Base-by-base conservation (phyloP, 1,140 invertebrate genomes). In the Druon quercuslanigerum region DNA sequence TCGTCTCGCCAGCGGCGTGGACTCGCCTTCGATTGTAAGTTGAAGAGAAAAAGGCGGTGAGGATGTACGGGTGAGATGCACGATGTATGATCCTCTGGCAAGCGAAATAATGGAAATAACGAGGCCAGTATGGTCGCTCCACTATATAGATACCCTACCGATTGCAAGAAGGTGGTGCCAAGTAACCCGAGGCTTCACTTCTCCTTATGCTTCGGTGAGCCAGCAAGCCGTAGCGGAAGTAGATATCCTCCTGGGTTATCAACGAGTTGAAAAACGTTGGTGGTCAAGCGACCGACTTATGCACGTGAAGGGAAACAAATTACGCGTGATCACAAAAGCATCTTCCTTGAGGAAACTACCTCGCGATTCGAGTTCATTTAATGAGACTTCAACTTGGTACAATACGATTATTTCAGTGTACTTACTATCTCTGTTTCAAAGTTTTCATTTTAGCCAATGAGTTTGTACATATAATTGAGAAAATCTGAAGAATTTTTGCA, bases 91-190 rank as follows among this genome's bases (percentile, higher is more conserved):
- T 83, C 83, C 78, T 78, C 81, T 71, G 78, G 78, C 75, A 75
- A 75, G 51, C 77, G 57, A 81, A 80, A 77, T 83, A 82, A 83
- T 80, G 82, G 85, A 84, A 86, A 86, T 86, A 86, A 86, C 80
- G 82, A 86, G 83, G 82, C 79, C 80, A 78, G 57, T 83, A 74
- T 80, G 81, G 79, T 60, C 77, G 74, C 52, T 56, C 17, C 40
- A 19, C n/a, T 57, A 52, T 74, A 77, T 76, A 75, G 81, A 83
- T 81, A 85, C 78, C 51, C 83, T 74, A 72, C 73, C 76, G 76
- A 77, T 73, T 56, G 71, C 56, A 46, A 83, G 82, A 79, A 81
- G 82, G 73, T 77, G 77, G 78, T 80, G 78, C 74, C 76, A 79
- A 82, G 78, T 77, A 71, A 85, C 84, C 82, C 66, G 70, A 51